Base-by-base conservation (phyloP, 2,113 vertebrate species). In the Semnopithecus entellus region DNA sequence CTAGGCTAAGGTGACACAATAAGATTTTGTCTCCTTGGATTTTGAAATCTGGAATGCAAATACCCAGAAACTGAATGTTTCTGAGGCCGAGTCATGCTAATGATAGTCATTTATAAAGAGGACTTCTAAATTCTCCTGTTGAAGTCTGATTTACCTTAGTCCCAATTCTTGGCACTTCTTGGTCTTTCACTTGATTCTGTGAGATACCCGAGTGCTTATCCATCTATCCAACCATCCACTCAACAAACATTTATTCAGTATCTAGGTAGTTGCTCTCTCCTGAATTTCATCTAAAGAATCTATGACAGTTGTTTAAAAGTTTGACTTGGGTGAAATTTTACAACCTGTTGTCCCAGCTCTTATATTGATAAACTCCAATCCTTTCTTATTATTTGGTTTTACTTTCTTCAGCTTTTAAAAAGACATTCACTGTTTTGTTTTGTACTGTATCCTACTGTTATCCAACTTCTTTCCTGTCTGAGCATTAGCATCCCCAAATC, bases 261-360 rank as follows among this genome's bases (percentile, higher is more conserved):
- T 22, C 18, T 48, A 48, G 10, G 3, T 78, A 86, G n/a, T 64
- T 97, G 13, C 10, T 66, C 3, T 72, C 22, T 64, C 27, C 25
- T 92, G n/a, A 14, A 72, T 92, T 94, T 95, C 27, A 73, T 75
- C 23, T 50, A 59, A 76, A 16, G 20, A 52, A 88, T 89, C 59
- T 89, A 23, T 50, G 70, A 72, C 78, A 61, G 35, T 86, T 50
- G 32, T 73, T 96, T 68, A 73, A 94, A 94, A 82, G 59, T 79
- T 93, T 32, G 45, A 83, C 40, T 79, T 91, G 66, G 18, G 11
- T 85, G 59, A 91, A 80, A 50, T 68, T 92, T 95, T 83, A 95
- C 3, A 90, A 16, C 4, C 11, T 79, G 16, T 27, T 87, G 3
- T 81, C 38, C 40, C 12, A 59, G 20, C 35, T 72, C 1, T 96